Conservation (phyloP, 2,888 invertebrate species). For the Eilema depressum region DNA sequence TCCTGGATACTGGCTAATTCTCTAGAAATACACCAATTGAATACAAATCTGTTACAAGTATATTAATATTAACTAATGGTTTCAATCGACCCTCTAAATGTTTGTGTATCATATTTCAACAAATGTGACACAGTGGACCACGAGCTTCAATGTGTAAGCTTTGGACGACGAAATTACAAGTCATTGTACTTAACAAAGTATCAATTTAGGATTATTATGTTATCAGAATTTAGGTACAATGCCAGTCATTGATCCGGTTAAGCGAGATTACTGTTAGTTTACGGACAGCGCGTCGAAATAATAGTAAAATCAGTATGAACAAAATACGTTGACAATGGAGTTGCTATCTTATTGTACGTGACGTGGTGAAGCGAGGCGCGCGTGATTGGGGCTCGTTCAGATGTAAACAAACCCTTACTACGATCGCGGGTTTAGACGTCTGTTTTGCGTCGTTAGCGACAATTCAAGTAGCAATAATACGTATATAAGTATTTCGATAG, state of each 20-base stretch:
- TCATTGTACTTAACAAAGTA: too few relatives aligned
- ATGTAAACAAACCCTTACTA: slow-evolving; percentile 63
- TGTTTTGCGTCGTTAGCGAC: slow-evolving; percentile 14
- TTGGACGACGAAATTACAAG: neutral
- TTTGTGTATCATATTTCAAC: too few relatives aligned
- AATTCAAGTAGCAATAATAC: slow-evolving; percentile 18
- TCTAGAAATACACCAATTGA: neutral
- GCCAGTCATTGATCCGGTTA: slow-evolving; percentile 20
- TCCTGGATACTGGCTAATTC: neutral
- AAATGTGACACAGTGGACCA: neutral
- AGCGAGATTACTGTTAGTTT: slow-evolving; percentile 43
- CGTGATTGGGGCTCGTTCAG: slow-evolving; percentile 72
- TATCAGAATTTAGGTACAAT: slow-evolving; percentile 11
- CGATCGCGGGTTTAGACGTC: slow-evolving; percentile 25
- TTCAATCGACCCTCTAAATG: neutral
- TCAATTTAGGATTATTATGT: slow-evolving; percentile 17
- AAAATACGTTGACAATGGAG: slow-evolving; percentile 70
- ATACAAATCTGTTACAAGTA: neutral
- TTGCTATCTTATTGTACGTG: slow-evolving; percentile 70
- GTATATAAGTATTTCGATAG: slow-evolving; percentile 16
- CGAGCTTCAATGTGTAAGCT: neutral
- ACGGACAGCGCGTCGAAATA: slow-evolving; percentile 53
- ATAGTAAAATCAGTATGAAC: slow-evolving; percentile 56
- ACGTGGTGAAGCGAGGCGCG: slow-evolving; percentile 62
- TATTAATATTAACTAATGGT: too few relatives aligned